A percentile compares a stretch with the other conserved stretches of the same genome.
These are phyloP conservation scores for Prionchulus punctatus DNA, from an alignment of 2,888 invertebrate genomes.

Conservation along the genomic window DNA sequence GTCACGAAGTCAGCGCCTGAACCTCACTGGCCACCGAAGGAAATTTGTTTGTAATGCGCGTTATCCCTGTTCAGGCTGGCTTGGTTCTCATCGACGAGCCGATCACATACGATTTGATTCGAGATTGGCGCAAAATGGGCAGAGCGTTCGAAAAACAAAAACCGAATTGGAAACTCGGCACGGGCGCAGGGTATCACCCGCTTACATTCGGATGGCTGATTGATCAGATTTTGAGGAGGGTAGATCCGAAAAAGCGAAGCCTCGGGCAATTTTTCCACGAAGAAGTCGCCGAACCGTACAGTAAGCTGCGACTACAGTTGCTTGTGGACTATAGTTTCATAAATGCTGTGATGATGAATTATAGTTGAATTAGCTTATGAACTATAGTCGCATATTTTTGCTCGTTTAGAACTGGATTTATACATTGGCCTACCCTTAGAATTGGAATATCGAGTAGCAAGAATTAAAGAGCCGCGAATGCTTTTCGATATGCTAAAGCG, in stretches of 20 bases:
- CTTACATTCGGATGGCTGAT: conserved; percentile 35
- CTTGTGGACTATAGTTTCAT: too few species aligned
- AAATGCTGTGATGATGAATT: too few species aligned
- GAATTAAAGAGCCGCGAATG: conserved; percentile 21
- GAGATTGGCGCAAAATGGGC: conserved; percentile 27
- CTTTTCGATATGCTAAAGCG: not conserved
- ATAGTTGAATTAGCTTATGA: too few species aligned
- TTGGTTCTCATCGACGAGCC: conserved; percentile 30
- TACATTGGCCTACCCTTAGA: conserved; percentile 27
- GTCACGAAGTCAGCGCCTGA: conserved; percentile 27
- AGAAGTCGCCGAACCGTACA: conserved; percentile 1
- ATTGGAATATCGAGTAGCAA: conserved; percentile 26
- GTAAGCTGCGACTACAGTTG: too few species aligned
- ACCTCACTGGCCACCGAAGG: too few species aligned
- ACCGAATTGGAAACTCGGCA: conserved; percentile 33
- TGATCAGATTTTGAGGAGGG: conserved; percentile 33
- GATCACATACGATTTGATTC: conserved; percentile 26
- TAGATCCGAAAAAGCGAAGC: conserved; percentile 32
- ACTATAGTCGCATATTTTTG: too few species aligned
- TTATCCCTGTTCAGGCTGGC: conserved; percentile 29
- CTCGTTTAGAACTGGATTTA: conserved; percentile 33
- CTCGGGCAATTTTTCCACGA: conserved; percentile 32
- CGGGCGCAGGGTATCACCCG: conserved; percentile 34
- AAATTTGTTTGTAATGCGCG: too few species aligned
- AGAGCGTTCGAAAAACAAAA: conserved; percentile 29